Evolutionary conservation across 2,797 vertebrate genomes (phyloP).

Genomic region (Gadopsis bispinosus): DNA sequence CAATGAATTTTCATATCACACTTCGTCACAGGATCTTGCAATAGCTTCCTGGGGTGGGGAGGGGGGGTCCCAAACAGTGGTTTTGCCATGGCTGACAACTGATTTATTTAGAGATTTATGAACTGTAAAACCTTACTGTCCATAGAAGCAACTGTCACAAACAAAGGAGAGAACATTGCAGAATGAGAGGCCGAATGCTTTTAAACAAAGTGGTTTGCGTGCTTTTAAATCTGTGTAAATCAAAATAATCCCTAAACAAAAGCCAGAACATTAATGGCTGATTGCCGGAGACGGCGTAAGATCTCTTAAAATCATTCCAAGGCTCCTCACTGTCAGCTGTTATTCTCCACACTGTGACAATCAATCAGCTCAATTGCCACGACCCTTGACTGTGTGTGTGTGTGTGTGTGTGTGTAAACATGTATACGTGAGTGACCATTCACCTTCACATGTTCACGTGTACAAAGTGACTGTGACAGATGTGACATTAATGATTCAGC

Average conservation of each 20-base stretch:
- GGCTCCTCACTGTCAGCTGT: slow-evolving; percentile 52
- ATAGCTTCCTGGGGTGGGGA: neutral
- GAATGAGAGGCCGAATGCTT: neutral
- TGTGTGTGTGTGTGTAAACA: slow-evolving; percentile 6
- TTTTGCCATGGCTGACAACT: slow-evolving; percentile 15
- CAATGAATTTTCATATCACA: slow-evolving; percentile 43
- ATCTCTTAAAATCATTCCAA: slow-evolving; percentile 47
- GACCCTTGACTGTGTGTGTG: slow-evolving; percentile 56
- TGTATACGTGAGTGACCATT: slow-evolving; percentile 15
- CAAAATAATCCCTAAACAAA: slow-evolving; percentile 35
- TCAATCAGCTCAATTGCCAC: slow-evolving; percentile 57
- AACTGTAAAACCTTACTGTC: neutral
- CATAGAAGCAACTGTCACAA: neutral
- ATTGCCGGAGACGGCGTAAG: slow-evolving; percentile 26
- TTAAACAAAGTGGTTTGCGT: neutral
- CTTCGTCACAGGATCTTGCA: slow-evolving; percentile 38
- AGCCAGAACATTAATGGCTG: slow-evolving; percentile 39
- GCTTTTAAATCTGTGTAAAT: slow-evolving; percentile 46
- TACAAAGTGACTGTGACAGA: slow-evolving; percentile 41
- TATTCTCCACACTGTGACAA: slow-evolving; percentile 55
- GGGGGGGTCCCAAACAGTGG: neutral
- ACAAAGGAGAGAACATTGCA: slow-evolving; percentile 2
- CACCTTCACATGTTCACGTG: slow-evolving; percentile 44
- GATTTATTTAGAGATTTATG: slow-evolving; percentile 8
- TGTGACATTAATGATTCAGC: slow-evolving; percentile 57